Evolutionary conservation across 2,113 vertebrate genomes (phyloP).

Genomic region (Tauraco erythrolophus): DNA sequence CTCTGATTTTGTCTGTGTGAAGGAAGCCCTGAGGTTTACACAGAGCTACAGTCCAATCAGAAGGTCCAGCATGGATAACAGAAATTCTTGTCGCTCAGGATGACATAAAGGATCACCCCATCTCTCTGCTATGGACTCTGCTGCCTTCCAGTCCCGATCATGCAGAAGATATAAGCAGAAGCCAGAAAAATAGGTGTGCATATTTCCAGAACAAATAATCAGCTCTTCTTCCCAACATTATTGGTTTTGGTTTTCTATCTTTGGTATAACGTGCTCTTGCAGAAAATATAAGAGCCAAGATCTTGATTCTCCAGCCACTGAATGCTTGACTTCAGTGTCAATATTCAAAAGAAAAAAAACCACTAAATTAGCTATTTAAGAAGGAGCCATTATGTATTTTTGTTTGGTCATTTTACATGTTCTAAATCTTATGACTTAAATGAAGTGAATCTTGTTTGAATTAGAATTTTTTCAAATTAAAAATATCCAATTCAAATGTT

Average conservation of each 20-base stretch:
- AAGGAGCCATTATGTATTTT: not conserved
- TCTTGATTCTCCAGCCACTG: not conserved
- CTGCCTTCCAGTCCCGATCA: not conserved
- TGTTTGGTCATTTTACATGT: not conserved
- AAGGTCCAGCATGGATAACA: slow-evolving; percentile 44
- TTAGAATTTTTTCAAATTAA: not conserved
- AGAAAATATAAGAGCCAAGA: not conserved
- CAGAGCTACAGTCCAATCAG: slow-evolving; percentile 41
- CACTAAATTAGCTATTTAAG: not conserved
- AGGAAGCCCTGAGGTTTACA: slow-evolving; percentile 50
- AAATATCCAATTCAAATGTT: not conserved
- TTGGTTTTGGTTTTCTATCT: not conserved
- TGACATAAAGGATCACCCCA: not conserved
- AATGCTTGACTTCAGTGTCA: not conserved
- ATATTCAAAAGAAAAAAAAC: not conserved
- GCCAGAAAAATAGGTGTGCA: not conserved
- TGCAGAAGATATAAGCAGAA: not conserved
- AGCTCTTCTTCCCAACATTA: not conserved
- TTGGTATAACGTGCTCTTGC: not conserved
- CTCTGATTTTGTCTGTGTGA: slow-evolving; percentile 6
- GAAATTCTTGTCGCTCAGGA: slow-evolving; percentile 32
- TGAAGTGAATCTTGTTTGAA: not conserved
- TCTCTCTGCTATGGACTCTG: not conserved
- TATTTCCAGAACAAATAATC: slow-evolving; percentile 8
- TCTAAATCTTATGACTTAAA: not conserved